These are phyloP conservation scores for Lucifuga dentata DNA, from an alignment of 2,113 vertebrate species.

Conservation along the genomic window DNA sequence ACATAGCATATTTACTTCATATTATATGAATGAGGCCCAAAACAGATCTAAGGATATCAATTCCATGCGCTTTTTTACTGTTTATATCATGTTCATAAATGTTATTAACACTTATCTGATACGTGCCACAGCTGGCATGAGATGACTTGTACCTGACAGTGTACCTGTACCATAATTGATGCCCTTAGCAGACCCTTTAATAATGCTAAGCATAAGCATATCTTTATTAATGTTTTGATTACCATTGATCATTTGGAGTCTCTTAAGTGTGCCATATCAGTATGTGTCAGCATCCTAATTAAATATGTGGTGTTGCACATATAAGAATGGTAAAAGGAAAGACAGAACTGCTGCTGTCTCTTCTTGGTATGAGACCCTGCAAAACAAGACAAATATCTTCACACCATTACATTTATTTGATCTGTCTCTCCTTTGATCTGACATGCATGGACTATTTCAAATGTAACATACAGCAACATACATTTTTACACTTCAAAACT, in stretches of 20 bases:
- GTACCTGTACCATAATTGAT: too few species aligned
- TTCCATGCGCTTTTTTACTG: too few species aligned
- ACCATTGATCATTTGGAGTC: conserved; percentile 22
- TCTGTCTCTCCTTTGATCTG: not conserved
- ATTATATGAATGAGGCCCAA: too few species aligned
- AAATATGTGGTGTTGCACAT: conserved; percentile 36
- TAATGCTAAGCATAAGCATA: conserved; percentile 33
- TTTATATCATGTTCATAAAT: too few species aligned
- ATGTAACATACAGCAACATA: too few species aligned
- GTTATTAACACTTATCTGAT: too few species aligned
- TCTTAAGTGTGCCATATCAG: conserved; percentile 10
- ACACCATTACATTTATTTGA: not conserved
- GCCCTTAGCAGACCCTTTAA: conserved; percentile 17
- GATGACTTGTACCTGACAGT: too few species aligned
- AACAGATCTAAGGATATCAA: too few species aligned
- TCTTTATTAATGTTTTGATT: too few species aligned
- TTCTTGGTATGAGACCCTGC: conserved; percentile 12
- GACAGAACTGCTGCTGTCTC: conserved; percentile 20
- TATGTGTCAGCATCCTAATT: conserved; percentile 28
- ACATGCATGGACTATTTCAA: too few species aligned
- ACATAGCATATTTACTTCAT: too few species aligned
- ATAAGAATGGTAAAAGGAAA: conserved; percentile 40
- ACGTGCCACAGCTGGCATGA: too few species aligned
- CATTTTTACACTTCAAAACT: not conserved
- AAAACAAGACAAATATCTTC: conserved; percentile 6